Conservation (phyloP, 1,140 invertebrate species). For the Heliconius eleuchia region DNA sequence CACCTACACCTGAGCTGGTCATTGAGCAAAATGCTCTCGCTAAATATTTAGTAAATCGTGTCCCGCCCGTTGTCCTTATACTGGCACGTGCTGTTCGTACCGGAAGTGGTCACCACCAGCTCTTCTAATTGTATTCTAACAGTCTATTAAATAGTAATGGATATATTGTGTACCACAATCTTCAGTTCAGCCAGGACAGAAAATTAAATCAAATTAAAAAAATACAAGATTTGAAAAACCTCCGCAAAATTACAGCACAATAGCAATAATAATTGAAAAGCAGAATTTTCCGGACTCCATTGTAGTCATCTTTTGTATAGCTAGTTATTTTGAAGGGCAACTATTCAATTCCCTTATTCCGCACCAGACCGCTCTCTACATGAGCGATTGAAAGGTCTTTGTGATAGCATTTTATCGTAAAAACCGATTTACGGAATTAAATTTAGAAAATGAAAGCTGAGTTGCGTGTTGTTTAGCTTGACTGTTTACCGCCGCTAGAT, state of each 20-base stretch:
- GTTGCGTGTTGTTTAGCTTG: not conserved
- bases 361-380: not conserved
- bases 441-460: not conserved
- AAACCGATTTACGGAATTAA: conserved; percentile 1
- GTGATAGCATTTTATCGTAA: not conserved
- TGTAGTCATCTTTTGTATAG: conserved; percentile 5
- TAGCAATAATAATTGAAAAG: not conserved
- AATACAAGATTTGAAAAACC: not conserved
- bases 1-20: conserved; percentile 42
- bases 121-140: no score
- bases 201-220: no score
- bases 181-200: no score
- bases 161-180: no score
- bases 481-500: not conserved
- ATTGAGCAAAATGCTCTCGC: conserved; percentile 22
- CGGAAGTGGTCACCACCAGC: not conserved
- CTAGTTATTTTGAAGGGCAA: not conserved
- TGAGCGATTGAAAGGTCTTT: not conserved
- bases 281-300: conserved; percentile 7
- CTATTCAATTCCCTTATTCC: conserved; percentile 1
- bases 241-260: not conserved
- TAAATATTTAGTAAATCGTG: conserved; percentile 15
- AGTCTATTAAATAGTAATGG: no score
- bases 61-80: not conserved
- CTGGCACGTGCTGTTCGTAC: not conserved